Base-by-base conservation (phyloP, 2,888 invertebrate species). In the Rhagonycha lutea region DNA sequence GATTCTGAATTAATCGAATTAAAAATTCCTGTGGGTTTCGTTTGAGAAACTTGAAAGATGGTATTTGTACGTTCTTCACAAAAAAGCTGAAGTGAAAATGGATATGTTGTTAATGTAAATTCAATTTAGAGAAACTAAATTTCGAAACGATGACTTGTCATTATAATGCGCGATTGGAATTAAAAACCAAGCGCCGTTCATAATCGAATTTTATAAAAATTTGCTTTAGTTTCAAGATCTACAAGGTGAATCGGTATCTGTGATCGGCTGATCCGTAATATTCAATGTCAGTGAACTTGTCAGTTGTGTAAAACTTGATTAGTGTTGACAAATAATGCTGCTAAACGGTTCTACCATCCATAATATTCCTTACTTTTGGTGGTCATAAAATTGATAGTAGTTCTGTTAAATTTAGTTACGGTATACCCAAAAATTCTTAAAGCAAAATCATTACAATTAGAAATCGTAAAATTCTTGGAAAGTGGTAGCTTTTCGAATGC, bases 291-390 rank as follows among this genome's bases (percentile, higher is more conserved):
- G 26, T 65, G 71, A 71, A 71, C 65, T 26, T 71, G 23, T 26
- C 62, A 71, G 71, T 65, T 60, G 65, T 32, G 71, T 71, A 65
- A 71, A 71, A 65, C 47, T 71, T 71, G 62, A 71, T 71, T 71
- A 26, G 71, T 71, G 71, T 71, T 71, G 63, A 71, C 71, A 71
- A 71, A 71, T 71, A 65, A 61, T 65, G 63, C 32, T 65, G 14
- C 18, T 32, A 63, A 71, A 23, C 63, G 29, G 63, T 63, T 62
- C 47, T 47, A 71, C 65, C 71, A 32, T 71, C 61, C 63, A n/a
- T 29, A 63, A 24, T 26, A 28, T 62, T 26, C 70, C 63, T 61
- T 71, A 8, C 24, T 12, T 24, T 65, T n/a, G 47, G n/a, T 47
- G 47, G 63, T 24, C 63, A 11, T 65, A 65, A 26, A 65, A 65